Evolutionary conservation across 2,888 invertebrate genomes (phyloP).

Genomic region (Sesia bembeciformis): DNA sequence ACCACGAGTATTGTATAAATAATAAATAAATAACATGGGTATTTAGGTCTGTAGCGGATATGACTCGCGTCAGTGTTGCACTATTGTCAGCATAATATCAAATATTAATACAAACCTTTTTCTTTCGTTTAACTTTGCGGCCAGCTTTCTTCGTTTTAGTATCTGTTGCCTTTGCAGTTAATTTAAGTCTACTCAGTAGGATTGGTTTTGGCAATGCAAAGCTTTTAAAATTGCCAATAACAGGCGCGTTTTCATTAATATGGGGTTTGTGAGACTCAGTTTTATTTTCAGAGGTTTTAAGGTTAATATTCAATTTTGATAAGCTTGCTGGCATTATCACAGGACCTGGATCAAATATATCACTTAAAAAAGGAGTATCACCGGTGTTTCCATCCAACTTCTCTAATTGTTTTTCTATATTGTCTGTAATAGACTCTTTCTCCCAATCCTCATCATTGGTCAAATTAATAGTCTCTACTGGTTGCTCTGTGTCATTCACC

Average conservation of each 20-base stretch:
- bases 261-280: constrained; percentile 20
- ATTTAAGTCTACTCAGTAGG: constrained; percentile 59
- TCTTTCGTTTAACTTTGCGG: constrained; percentile 38
- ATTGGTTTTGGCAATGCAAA: constrained; percentile 68
- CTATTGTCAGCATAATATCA: too few relatives aligned
- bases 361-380: constrained; percentile 63
- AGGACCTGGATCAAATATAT: constrained; percentile 66
- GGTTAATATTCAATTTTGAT: constrained; percentile 44
- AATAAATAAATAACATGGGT: too few relatives aligned
- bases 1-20: too few relatives aligned
- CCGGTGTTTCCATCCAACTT: constrained; percentile 48
- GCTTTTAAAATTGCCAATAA: constrained; percentile 68
- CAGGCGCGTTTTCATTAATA: constrained; percentile 44
- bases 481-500: constrained; percentile 11
- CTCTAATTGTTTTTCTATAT: constrained; percentile 52
- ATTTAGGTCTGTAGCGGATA: too few relatives aligned
- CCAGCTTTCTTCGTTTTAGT: constrained; percentile 29
- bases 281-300: constrained; percentile 29
- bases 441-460: constrained; percentile 67
- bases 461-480: constrained; percentile 52
- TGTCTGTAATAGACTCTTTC: constrained; percentile 50
- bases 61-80: too few relatives aligned
- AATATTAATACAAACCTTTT: constrained; percentile 53
- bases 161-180: constrained; percentile 48
- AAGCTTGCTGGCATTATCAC: constrained; percentile 36